phyloP scores from a whole-genome alignment of 2,797 vertebrate species.

The Melanotaenia trifasciata region DNA sequence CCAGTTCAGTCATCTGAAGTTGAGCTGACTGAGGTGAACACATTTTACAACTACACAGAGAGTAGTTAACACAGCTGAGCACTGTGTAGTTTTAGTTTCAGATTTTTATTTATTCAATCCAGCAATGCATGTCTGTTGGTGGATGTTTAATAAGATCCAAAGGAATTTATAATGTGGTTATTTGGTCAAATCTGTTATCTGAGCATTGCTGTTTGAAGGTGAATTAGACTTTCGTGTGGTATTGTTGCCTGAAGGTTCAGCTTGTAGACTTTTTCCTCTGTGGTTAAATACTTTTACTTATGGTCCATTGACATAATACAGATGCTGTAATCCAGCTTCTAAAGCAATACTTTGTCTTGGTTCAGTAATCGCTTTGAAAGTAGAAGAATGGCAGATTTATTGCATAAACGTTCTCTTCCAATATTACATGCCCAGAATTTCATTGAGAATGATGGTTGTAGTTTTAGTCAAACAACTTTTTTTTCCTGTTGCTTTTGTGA shows the following conservation, averaged over 20 bases:
- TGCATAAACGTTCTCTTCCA: background rate
- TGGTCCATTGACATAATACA: background rate
- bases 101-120: background rate
- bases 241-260: background rate
- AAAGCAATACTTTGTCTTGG: background rate
- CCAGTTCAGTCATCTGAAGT: constrained; percentile 63
- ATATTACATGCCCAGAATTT: background rate
- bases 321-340: background rate
- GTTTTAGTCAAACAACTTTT: background rate
- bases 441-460: background rate
- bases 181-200: background rate
- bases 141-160: background rate
- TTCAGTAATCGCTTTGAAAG: background rate
- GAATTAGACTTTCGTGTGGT: background rate
- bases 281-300: background rate
- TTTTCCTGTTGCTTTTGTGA: background rate
- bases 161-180: background rate
- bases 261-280: background rate
- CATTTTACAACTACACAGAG: constrained; percentile 49
- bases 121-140: background rate
- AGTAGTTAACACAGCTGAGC: constrained; percentile 58
- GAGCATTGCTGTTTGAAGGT: background rate
- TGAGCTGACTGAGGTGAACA: constrained; percentile 60
- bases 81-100: constrained; percentile 14
- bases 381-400: background rate